Evolutionary conservation across 2,113 vertebrate genomes (phyloP), one percentile per base, ranked within the genome.

Genomic region (Trinectes maculatus): DNA sequence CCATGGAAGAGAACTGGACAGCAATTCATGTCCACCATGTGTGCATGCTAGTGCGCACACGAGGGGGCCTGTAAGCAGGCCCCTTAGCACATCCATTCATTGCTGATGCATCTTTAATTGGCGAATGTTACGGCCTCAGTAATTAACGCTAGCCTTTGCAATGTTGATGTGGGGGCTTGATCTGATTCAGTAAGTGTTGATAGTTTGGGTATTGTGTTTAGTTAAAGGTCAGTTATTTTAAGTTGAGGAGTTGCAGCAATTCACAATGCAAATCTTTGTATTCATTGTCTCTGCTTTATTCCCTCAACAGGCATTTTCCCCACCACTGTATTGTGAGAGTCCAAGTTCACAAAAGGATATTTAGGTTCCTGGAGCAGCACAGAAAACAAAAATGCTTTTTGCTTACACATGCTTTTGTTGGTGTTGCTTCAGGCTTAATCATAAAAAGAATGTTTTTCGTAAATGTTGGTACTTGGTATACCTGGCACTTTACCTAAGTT

Each of bases 201-300:
- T 60, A 55, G 68, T 42, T 15, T 1, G 39, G 21, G 36, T 53
- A 81, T 84, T 87, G 82, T 87, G 59, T 63, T 22, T 5, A 61
- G 64, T 51, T 7, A 77, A 79, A 76, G 74, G 71, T 71, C 77
- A 77, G 78, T 79, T 86, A 84, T 84, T 85, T 84, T 78, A 74
- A 80, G 48, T 33, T 6, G 1, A 61, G 54, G 44, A 66, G 51
- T 42, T 0, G 39, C 10, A 36, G 18, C 16, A 1, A 16, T 53
- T 62, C 47, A 80, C 78, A 75, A 77, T 79, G 56, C 19, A 29
- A 13, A 31, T 47, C 57, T 72, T 77, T 71, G 67, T 87, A 34
- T 51, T 33, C 9, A 36, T 68, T 87, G 52, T 63, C 22, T 29
- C 34, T 40, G 26, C 26, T 48, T 69, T 49, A 26, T 44, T 63